Evolutionary conservation across 2,113 vertebrate genomes (phyloP).

Genomic region (Carassius gibelio): DNA sequence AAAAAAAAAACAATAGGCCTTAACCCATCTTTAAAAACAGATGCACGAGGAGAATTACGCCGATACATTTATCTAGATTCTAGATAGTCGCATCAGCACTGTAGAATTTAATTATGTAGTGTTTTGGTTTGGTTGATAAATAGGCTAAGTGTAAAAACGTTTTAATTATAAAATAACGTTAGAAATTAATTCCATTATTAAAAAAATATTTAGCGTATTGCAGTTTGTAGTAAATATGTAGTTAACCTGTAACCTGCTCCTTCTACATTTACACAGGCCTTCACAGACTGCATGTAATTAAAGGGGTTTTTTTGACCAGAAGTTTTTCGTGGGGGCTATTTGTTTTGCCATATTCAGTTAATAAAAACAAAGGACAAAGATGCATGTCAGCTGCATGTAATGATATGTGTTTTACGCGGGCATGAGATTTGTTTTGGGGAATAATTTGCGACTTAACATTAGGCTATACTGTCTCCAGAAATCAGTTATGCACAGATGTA

Average conservation of each 20-base stretch:
- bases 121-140: neutral
- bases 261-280: neutral
- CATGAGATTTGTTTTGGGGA: neutral
- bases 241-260: neutral
- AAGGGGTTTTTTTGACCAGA: neutral
- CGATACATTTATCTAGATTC: too few species aligned
- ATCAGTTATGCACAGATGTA: neutral
- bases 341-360: neutral
- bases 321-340: neutral
- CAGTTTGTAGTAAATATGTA: neutral
- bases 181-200: neutral
- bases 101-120: neutral
- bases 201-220: neutral
- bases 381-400: neutral
- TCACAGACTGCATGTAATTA: neutral
- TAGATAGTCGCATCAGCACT: too few species aligned
- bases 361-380: neutral
- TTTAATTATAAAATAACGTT: neutral
- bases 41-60: neutral
- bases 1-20: neutral
- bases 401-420: neutral
- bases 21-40: neutral
- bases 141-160: neutral
- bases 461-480: neutral
- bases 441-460: neutral